Conservation (phyloP, 2,888 invertebrate genomes). For the Nyleta sp. region DNA sequence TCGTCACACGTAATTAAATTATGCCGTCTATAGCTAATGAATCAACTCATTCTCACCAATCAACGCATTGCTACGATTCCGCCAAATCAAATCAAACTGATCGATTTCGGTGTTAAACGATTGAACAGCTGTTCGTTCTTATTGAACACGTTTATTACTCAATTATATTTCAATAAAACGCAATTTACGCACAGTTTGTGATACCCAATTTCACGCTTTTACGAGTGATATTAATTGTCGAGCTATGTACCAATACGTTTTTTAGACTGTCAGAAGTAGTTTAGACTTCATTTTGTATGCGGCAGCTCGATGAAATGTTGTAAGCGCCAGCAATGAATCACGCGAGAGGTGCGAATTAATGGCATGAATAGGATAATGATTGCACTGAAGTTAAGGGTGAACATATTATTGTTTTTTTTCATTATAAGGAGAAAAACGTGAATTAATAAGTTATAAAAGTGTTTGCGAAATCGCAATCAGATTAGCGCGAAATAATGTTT, state of each 20-base stretch:
- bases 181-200: slow-evolving; percentile 26
- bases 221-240: slow-evolving; percentile 30
- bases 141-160: slow-evolving; percentile 38
- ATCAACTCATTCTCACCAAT: slow-evolving; percentile 13
- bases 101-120: slow-evolving; percentile 30
- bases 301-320: background rate
- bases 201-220: slow-evolving; percentile 33
- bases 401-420: too few relatives aligned
- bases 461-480: too few relatives aligned
- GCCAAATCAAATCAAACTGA: slow-evolving; percentile 28
- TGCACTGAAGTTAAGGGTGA: too few relatives aligned
- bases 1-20: too few relatives aligned
- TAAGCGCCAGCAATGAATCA: slow-evolving; percentile 8
- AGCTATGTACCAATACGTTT: slow-evolving; percentile 5
- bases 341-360: too few relatives aligned
- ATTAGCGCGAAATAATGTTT: too few relatives aligned
- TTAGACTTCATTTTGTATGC: slow-evolving; percentile 9
- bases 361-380: too few relatives aligned
- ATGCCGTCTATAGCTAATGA: slow-evolving; percentile 2
- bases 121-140: slow-evolving; percentile 41
- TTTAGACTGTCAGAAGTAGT: slow-evolving; percentile 11
- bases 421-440: too few relatives aligned
- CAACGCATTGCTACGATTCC: slow-evolving; percentile 18
- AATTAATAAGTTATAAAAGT: too few relatives aligned
- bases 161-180: slow-evolving; percentile 38